Evolutionary conservation across 2,888 invertebrate genomes (phyloP).

Genomic region (Ecliptopera silaceata): DNA sequence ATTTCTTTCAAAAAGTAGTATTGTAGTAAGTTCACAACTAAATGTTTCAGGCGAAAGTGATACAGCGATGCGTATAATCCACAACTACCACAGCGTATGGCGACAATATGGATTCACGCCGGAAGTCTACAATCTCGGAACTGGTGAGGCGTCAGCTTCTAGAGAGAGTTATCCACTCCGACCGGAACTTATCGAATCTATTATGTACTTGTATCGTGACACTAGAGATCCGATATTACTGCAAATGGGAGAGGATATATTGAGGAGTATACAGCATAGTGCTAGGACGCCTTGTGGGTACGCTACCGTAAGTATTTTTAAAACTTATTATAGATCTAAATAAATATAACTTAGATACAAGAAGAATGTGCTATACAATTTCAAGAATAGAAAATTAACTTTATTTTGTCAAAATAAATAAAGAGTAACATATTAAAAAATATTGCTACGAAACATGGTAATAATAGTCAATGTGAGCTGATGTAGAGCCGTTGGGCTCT

Average conservation of each 20-base stretch:
- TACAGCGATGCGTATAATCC: conserved; percentile 95
- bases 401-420: too few species aligned
- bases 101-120: conserved; percentile 98
- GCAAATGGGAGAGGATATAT: conserved; percentile 96
- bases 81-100: conserved; percentile 98
- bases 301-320: conserved; percentile 90
- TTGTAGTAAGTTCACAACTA: conserved; percentile 1
- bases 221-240: conserved; percentile 96
- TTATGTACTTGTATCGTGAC: conserved; percentile 97
- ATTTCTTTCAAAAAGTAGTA: too few species aligned
- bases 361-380: too few species aligned
- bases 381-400: too few species aligned
- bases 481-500: too few species aligned
- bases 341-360: too few species aligned
- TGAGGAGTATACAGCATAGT: conserved; percentile 96
- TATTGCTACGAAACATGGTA: too few species aligned
- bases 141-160: conserved; percentile 91
- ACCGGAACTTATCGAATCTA: conserved; percentile 98
- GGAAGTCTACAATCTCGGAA: conserved; percentile 98
- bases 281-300: conserved; percentile 98
- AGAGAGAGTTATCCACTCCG: conserved; percentile 96
- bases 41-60: conserved; percentile 89
- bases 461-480: too few species aligned
- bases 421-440: too few species aligned
- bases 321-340: too few species aligned